Evolutionary conservation across 2,888 invertebrate genomes (phyloP), one percentile per base, ranked within the genome.

Genomic region (Abrostola triplasia): DNA sequence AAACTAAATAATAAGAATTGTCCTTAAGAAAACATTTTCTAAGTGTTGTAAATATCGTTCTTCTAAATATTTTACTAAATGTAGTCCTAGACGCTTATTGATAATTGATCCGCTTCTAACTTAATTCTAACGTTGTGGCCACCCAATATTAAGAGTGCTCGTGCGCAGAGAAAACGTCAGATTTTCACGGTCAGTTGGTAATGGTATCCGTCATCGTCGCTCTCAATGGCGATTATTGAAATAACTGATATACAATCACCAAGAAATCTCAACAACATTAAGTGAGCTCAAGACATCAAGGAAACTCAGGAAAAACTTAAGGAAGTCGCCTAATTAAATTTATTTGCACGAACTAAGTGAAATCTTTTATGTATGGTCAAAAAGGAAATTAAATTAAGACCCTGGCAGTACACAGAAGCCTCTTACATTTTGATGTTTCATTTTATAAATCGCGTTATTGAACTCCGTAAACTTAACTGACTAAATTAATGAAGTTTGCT

Each of bases 101-200:
- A 38, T 51, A 6, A 8, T 12, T 24, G 52, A 9, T 10, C 37
- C n/a, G 12, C 37, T 52, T 2, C 44, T 5, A 9, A 40, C n/a
- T 6, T 40, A 24, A 24, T 58, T 36, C 76, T n/a, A 8, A 10
- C 62, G 69, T 62, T 50, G 48, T 67, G 64, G 68, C 54, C 76
- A 59, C 59, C 55, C 62, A 58, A 44, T 60, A 48, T 60, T 70
- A 71, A 77, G 55, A 77, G 64, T 70, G 69, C 73, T 77, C 77
- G 77, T 77, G 82, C 84, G 70, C 73, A 77, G 87, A 88, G 89
- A 90, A 90, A 91, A 87, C 83, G 76, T 62, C 76, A 76, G 65
- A 78, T 86, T 86, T 89, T 88, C 86, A 89, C 90, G 89, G 88
- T 86, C 85, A 88, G 79, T 81, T 84, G 80, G 64, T 77, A 79